Percentiles rank a stretch among this genome's conserved stretches.
These are phyloP conservation scores for Salpingus planirostris DNA, from an alignment of 2,888 invertebrate genomes.

Conservation along the genomic window DNA sequence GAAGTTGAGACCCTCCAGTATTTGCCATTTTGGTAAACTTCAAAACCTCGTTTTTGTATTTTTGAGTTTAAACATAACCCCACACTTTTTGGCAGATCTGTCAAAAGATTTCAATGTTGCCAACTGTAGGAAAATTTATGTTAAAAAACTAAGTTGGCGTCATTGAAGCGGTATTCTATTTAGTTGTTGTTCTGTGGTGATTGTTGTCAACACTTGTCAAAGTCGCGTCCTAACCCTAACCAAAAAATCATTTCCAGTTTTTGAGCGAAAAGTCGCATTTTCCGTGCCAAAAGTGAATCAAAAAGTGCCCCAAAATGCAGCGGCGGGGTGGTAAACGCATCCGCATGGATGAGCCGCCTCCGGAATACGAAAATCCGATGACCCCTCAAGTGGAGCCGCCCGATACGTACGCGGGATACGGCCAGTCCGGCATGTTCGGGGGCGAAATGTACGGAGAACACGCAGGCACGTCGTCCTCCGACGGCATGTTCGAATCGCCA, in stretches of 20 bases:
- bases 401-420: constrained; percentile 43
- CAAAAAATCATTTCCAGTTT: too few species aligned
- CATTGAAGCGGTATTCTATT: too few species aligned
- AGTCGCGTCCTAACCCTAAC: too few species aligned
- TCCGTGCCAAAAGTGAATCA: too few species aligned
- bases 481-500: constrained; percentile 44
- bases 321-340: constrained; percentile 82
- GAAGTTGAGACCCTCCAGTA: constrained; percentile 55
- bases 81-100: not conserved
- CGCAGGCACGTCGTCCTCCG: constrained; percentile 32
- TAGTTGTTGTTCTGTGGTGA: too few species aligned
- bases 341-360: constrained; percentile 86
- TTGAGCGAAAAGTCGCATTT: too few species aligned
- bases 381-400: constrained; percentile 47
- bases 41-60: not conserved
- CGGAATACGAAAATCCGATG: constrained; percentile 73
- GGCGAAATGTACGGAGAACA: constrained; percentile 33
- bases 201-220: not conserved
- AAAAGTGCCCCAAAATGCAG: constrained; percentile 58
- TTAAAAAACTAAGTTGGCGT: too few species aligned
- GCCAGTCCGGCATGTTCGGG: constrained; percentile 30
- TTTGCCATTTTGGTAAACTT: not conserved
- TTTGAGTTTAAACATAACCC: not conserved
- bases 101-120: not conserved
- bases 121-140: too few species aligned